Evolutionary conservation across 2,797 vertebrate genomes (phyloP).

Genomic region (Protosalanx chinensis): DNA sequence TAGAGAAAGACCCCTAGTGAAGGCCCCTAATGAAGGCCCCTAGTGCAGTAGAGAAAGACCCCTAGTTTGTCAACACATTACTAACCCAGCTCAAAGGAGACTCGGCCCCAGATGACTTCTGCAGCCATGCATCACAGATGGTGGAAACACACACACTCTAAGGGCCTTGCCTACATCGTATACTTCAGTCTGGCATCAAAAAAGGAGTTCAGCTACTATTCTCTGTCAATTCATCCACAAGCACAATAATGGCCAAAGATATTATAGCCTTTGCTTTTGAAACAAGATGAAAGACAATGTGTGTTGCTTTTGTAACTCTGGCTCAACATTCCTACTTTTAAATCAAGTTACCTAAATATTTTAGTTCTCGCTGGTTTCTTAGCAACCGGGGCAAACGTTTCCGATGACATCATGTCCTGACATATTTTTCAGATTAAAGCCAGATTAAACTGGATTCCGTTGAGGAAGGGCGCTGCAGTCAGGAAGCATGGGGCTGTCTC

Average conservation of each 20-base stretch:
- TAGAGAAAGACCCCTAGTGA: no score
- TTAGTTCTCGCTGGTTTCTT: conserved; percentile 69
- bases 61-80: no score
- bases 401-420: conserved; percentile 69
- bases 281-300: conserved; percentile 28
- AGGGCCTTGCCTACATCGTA: neutral
- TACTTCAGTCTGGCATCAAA: no score
- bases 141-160: neutral
- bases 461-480: neutral
- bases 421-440: conserved; percentile 19
- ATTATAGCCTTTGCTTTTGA: neutral
- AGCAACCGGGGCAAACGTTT: conserved; percentile 77
- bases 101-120: no score
- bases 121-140: no score
- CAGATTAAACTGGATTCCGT: conserved; percentile 9
- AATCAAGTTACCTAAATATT: conserved; percentile 74
- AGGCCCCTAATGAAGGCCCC: neutral
- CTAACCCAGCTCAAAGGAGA: no score
- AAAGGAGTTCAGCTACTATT: no score
- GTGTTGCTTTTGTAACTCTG: conserved; percentile 48
- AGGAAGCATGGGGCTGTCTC: neutral
- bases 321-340: conserved; percentile 61
- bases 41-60: no score
- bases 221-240: no score
- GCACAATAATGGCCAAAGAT: neutral